phyloP scores from a whole-genome alignment of 1,140 invertebrate species.

The Globodera ellingtonae region DNA sequence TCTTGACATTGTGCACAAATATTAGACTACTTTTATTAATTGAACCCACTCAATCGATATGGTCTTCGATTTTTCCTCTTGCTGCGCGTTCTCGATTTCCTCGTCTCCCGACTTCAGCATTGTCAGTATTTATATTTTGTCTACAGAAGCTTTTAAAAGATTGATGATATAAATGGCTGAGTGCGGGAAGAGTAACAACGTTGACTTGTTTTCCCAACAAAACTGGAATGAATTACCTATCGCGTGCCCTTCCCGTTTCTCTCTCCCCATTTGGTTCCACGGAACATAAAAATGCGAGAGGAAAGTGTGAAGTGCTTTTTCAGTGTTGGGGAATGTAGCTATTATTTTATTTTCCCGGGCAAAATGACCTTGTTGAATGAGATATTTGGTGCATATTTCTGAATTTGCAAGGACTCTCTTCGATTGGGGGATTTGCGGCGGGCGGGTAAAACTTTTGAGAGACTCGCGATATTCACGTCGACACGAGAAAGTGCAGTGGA shows the following conservation, averaged over 20 bases:
- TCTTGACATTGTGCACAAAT: not conserved
- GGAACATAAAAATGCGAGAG: not conserved
- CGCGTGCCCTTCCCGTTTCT: too few species aligned
- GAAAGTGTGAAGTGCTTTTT: not conserved
- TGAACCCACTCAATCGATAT: not conserved
- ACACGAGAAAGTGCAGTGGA: not conserved
- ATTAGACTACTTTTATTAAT: too few species aligned
- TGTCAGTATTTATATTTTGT: not conserved
- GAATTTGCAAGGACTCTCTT: not conserved
- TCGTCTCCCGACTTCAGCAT: constrained; percentile 15
- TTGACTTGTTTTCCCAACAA: too few species aligned
- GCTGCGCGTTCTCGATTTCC: constrained; percentile 7
- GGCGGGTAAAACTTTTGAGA: not conserved
- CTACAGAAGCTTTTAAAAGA: not conserved
- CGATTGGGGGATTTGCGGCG: not conserved
- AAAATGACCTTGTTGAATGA: not conserved
- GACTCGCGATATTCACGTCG: not conserved
- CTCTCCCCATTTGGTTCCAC: too few species aligned
- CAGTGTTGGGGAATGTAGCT: not conserved
- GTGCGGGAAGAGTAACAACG: too few species aligned
- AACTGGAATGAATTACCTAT: too few species aligned
- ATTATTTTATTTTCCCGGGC: constrained; percentile 2
- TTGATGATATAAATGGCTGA: not conserved
- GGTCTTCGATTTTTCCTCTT: constrained; percentile 10
- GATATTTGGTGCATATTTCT: not conserved